Conservation (phyloP, 2,113 vertebrate species). For the Dipodomys stephensi region DNA sequence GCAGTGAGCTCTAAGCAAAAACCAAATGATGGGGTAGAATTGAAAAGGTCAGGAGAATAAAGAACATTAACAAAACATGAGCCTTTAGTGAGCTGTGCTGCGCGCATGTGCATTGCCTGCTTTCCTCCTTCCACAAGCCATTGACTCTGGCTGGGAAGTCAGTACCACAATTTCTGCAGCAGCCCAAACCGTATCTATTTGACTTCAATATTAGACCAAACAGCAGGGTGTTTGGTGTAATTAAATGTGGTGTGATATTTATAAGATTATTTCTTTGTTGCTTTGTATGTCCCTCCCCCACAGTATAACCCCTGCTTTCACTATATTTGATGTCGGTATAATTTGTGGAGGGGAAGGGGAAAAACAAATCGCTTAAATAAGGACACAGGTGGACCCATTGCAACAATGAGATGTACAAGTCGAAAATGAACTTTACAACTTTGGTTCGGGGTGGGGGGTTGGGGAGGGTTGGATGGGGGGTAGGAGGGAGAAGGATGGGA, state of each 20-base stretch:
- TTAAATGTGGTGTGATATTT: neutral
- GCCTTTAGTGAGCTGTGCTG: neutral
- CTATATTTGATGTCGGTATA: no score
- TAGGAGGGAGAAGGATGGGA: no score
- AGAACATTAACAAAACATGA: neutral
- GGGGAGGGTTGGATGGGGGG: no score
- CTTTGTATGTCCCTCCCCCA: no score
- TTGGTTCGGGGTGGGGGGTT: no score
- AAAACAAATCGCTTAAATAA: no score
- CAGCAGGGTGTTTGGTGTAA: neutral
- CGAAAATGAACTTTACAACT: no score
- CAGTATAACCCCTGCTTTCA: no score
- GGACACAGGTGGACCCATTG: no score
- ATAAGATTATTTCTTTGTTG: neutral
- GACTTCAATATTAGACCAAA: neutral
- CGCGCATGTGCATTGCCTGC: neutral
- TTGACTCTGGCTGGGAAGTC: neutral
- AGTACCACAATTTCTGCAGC: neutral
- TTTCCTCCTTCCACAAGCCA: neutral
- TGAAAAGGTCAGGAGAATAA: neutral
- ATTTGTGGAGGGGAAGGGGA: no score
- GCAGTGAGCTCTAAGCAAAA: slow-evolving; percentile 29
- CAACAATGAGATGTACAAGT: no score
- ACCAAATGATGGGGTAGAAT: neutral
- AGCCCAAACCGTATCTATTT: neutral